Evolutionary conservation across 2,113 vertebrate species (phyloP).

Genomic region (Vanacampus margaritifer): DNA sequence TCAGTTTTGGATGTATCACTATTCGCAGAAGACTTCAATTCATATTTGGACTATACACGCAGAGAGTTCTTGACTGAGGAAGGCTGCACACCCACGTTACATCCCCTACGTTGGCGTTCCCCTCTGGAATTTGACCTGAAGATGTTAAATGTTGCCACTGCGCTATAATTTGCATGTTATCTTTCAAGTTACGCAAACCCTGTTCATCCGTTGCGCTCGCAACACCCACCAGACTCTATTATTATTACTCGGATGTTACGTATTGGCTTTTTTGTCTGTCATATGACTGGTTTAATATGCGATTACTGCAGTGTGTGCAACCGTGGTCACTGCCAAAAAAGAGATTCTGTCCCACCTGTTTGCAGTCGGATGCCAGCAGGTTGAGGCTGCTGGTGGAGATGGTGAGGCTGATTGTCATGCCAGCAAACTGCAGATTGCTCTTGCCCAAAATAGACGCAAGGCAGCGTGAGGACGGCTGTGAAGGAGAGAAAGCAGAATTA

Average conservation of each 20-base stretch:
- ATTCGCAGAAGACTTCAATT: background rate
- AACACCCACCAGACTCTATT: background rate
- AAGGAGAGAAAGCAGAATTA: slow-evolving; percentile 8
- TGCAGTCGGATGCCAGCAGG: slow-evolving; percentile 96
- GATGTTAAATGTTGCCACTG: slow-evolving; percentile 3
- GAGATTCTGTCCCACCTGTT: slow-evolving; percentile 79
- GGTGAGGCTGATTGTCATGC: slow-evolving; percentile 96
- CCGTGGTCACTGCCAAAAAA: background rate
- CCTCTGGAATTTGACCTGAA: background rate
- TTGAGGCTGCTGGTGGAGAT: slow-evolving; percentile 98
- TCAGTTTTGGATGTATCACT: background rate
- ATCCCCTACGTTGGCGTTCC: background rate
- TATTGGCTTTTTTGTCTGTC: background rate
- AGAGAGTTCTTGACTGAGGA: background rate
- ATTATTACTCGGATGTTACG: background rate
- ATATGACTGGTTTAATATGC: background rate
- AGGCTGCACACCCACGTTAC: background rate
- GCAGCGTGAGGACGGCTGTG: slow-evolving; percentile 84
- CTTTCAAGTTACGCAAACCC: background rate
- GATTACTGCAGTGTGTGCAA: background rate
- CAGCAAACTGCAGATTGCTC: slow-evolving; percentile 96
- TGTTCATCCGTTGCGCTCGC: background rate
- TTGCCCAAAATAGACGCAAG: slow-evolving; percentile 92
- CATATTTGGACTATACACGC: background rate
- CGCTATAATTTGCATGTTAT: background rate